A percentile compares a stretch with the other conserved stretches of the same genome.
These are phyloP conservation scores for Chinchilla lanigera DNA, from an alignment of 2,113 vertebrate genomes.

Conservation along the genomic window DNA sequence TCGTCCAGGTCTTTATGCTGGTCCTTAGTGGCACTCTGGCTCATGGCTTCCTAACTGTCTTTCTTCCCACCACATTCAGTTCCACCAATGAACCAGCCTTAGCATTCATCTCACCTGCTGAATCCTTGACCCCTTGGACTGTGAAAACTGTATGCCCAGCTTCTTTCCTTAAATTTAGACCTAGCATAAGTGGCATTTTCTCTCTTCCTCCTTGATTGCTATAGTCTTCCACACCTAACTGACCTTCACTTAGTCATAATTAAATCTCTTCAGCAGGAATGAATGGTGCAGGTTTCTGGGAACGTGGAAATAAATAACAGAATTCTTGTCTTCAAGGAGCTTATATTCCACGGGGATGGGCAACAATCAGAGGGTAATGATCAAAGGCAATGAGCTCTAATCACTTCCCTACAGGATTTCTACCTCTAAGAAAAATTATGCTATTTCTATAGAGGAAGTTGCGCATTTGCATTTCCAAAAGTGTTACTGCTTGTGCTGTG, in stretches of 20 bases:
- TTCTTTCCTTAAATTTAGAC: not conserved
- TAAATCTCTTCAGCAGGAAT: not conserved
- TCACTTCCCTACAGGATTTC: not conserved
- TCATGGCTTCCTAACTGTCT: not conserved
- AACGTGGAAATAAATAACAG: not conserved
- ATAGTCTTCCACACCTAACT: not conserved
- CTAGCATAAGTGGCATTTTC: not conserved
- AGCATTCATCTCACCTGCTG: not conserved
- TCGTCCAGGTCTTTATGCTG: not conserved
- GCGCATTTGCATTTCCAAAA: not conserved
- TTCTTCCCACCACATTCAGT: not conserved
- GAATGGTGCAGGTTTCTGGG: not conserved
- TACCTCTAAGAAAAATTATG: not conserved
- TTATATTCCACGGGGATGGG: not conserved
- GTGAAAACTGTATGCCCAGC: not conserved
- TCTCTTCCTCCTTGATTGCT: not conserved
- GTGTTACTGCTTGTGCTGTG: not conserved
- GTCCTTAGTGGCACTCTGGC: not conserved
- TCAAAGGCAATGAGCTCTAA: not conserved
- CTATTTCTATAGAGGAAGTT: not conserved
- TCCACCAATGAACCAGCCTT: not conserved
- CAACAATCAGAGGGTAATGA: not conserved
- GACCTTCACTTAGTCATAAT: not conserved
- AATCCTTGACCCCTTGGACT: not conserved
- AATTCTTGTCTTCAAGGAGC: not conserved